Conservation (phyloP, 2,113 vertebrate species). For the Syrrhaptes paradoxus region DNA sequence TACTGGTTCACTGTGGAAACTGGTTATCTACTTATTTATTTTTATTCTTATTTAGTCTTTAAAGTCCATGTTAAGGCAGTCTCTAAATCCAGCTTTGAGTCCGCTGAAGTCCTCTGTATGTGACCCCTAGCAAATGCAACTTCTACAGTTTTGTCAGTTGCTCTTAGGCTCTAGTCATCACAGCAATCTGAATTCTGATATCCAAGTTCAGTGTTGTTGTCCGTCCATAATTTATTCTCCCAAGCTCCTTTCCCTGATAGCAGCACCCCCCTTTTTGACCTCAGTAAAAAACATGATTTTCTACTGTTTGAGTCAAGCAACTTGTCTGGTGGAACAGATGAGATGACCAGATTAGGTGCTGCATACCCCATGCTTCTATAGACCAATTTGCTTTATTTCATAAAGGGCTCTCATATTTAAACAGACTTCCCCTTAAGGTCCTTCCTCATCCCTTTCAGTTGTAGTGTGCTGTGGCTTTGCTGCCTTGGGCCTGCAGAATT, state of each 20-base stretch:
- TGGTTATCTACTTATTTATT: not conserved
- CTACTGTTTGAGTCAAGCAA: not conserved
- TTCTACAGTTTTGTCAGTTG: not conserved
- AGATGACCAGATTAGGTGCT: not conserved
- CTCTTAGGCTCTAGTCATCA: not conserved
- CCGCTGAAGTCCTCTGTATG: not conserved
- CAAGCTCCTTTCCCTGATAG: not conserved
- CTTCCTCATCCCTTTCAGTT: not conserved
- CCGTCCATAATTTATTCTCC: not conserved
- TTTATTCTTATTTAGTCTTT: not conserved
- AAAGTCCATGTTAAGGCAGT: not conserved
- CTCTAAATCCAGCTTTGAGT: not conserved
- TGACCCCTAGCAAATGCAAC: not conserved
- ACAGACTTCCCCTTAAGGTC: not conserved
- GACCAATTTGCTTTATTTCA: not conserved
- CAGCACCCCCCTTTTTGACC: not conserved
- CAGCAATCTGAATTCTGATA: not conserved
- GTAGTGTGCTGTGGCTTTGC: not conserved
- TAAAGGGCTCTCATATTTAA: not conserved
- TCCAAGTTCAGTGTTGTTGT: not conserved
- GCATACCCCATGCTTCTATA: not conserved
- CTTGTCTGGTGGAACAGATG: not conserved
- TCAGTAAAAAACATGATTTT: not conserved
- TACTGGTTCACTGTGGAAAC: not conserved
- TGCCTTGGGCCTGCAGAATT: not conserved